Percentiles rank a stretch among this genome's conserved stretches.
phyloP scores from a whole-genome alignment of 2,113 vertebrate genomes.

The Danionella cerebrum region DNA sequence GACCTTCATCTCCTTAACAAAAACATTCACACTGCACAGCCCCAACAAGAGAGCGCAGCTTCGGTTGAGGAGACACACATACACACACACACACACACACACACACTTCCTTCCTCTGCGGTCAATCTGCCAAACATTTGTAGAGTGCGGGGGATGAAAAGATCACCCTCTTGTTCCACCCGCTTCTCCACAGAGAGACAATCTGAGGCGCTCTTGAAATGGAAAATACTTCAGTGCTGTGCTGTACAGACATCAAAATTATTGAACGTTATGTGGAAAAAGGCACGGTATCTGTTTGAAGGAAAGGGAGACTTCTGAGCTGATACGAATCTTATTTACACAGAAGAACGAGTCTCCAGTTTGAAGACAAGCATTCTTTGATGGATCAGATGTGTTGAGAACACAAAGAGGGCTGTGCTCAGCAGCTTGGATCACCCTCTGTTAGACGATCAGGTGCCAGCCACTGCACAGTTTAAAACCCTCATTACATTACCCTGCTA shows the following conservation, averaged over 20 bases:
- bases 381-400: conserved; percentile 33
- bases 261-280: neutral
- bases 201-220: conserved; percentile 16
- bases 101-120: conserved; percentile 40
- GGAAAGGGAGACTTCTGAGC: conserved; percentile 16
- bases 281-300: neutral
- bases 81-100: conserved; percentile 12
- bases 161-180: conserved; percentile 19
- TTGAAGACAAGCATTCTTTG: conserved; percentile 34
- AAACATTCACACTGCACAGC: conserved; percentile 60
- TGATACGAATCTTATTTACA: conserved; percentile 36
- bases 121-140: conserved; percentile 38
- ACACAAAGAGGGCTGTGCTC: conserved; percentile 33
- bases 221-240: conserved; percentile 11
- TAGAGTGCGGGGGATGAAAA: conserved; percentile 26
- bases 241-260: neutral
- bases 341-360: conserved; percentile 24
- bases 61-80: conserved; percentile 37
- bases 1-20: conserved; percentile 65
- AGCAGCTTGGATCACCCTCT: conserved; percentile 5
- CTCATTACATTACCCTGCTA: conserved; percentile 38
- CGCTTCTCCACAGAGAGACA: conserved; percentile 11
- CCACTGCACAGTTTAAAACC: conserved; percentile 27
- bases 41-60: conserved; percentile 54
- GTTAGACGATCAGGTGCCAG: conserved; percentile 36